Conservation (phyloP, 30 jellyfish, hydroid and myxozoan genomes). For the Cassiopea andromeda region DNA sequence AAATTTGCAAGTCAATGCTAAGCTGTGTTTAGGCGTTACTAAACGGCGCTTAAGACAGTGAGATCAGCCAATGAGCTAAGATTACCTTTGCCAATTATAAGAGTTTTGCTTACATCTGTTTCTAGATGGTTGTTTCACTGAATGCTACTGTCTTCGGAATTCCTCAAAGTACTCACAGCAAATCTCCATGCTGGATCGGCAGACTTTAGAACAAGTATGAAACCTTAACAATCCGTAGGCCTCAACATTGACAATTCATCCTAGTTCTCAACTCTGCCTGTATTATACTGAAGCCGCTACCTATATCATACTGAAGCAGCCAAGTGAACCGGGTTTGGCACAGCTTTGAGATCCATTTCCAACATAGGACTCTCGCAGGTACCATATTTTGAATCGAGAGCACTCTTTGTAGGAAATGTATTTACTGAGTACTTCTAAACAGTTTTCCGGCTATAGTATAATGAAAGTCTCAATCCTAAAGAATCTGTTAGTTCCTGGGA, state of each 20-base stretch:
- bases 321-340: no score
- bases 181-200: constrained; percentile 14
- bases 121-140: not conserved
- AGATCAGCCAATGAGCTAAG: constrained; percentile 2
- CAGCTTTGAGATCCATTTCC: no score
- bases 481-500: no score
- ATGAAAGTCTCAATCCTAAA: no score
- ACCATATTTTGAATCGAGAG: no score
- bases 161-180: not conserved
- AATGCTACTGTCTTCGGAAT: not conserved
- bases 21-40: not conserved
- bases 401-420: no score
- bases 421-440: no score
- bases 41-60: constrained; percentile 17
- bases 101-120: not conserved
- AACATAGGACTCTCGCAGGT: no score
- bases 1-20: constrained; percentile 12
- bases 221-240: not conserved
- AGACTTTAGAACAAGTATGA: not conserved
- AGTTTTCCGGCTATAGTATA: no score
- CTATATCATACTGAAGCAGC: no score
- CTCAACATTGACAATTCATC: not conserved
- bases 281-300: no score
- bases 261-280: no score
- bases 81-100: constrained; percentile 7